phyloP scores from a whole-genome alignment of 2,113 vertebrate species.

The Xiphophorus maculatus region DNA sequence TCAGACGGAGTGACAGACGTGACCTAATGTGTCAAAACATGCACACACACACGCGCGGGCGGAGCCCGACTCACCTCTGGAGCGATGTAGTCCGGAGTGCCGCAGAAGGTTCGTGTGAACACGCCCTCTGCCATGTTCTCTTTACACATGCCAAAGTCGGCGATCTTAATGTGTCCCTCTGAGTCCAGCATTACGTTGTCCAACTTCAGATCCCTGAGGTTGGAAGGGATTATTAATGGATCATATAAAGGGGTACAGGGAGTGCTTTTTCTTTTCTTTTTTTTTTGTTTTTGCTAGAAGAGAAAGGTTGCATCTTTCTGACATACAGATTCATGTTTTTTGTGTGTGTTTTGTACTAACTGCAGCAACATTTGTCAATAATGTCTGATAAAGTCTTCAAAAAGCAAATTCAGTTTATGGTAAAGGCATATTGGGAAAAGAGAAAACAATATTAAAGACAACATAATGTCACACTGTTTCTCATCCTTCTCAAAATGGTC shows the following conservation, averaged over 20 bases:
- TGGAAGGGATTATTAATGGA: neutral
- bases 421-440: too few relatives aligned
- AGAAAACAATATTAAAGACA: too few relatives aligned
- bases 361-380: too few relatives aligned
- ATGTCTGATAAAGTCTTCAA: too few relatives aligned
- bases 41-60: neutral
- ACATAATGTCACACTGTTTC: neutral
- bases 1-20: constrained; percentile 51
- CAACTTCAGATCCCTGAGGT: constrained; percentile 92
- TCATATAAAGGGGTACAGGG: neutral
- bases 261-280: too few relatives aligned
- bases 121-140: constrained; percentile 91
- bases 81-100: constrained; percentile 97
- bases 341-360: too few relatives aligned
- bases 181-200: constrained; percentile 97
- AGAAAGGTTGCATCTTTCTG: neutral
- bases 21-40: constrained; percentile 45
- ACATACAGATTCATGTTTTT: too few relatives aligned
- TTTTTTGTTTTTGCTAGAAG: neutral
- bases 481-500: neutral
- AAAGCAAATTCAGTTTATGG: too few relatives aligned
- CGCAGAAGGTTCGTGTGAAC: constrained; percentile 95
- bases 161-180: constrained; percentile 98
- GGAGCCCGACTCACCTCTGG: constrained; percentile 89
- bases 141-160: constrained; percentile 99